These are phyloP conservation scores for Salarias fasciatus DNA, from an alignment of 2,797 vertebrate genomes.

Conservation along the genomic window DNA sequence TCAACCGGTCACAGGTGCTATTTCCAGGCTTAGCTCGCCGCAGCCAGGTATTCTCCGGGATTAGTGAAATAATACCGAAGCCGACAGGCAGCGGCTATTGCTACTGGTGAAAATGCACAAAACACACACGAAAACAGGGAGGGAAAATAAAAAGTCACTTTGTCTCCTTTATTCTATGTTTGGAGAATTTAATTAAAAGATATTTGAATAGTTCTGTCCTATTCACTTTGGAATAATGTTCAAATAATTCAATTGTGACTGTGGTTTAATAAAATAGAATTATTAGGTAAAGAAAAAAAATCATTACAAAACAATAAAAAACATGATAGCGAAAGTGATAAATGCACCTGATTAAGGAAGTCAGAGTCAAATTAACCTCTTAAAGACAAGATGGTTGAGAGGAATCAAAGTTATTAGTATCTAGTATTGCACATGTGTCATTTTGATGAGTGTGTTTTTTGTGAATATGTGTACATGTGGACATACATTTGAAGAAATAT, in stretches of 20 bases:
- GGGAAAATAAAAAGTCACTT: not conserved
- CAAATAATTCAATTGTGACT: not conserved
- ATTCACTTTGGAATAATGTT: not conserved
- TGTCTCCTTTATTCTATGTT: slow-evolving; percentile 3
- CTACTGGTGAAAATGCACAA: slow-evolving; percentile 21
- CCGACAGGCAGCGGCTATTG: slow-evolving; percentile 27
- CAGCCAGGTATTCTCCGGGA: slow-evolving; percentile 50
- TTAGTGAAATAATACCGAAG: slow-evolving; percentile 58
- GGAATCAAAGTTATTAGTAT: no score
- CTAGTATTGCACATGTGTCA: no score
- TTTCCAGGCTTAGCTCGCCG: slow-evolving; percentile 44
- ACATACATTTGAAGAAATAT: no score
- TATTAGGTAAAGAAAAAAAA: not conserved
- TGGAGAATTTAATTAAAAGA: slow-evolving; percentile 4
- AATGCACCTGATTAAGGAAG: no score
- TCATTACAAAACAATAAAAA: not conserved
- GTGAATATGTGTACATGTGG: no score
- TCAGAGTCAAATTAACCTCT: no score
- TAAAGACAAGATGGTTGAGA: no score
- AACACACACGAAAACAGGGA: not conserved
- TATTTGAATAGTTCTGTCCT: not conserved
- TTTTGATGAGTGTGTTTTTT: no score
- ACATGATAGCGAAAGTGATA: no score
- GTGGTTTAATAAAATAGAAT: not conserved
- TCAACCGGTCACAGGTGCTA: slow-evolving; percentile 52